phyloP scores from a whole-genome alignment of 2,888 invertebrate genomes.

The Morpho deidamia region DNA sequence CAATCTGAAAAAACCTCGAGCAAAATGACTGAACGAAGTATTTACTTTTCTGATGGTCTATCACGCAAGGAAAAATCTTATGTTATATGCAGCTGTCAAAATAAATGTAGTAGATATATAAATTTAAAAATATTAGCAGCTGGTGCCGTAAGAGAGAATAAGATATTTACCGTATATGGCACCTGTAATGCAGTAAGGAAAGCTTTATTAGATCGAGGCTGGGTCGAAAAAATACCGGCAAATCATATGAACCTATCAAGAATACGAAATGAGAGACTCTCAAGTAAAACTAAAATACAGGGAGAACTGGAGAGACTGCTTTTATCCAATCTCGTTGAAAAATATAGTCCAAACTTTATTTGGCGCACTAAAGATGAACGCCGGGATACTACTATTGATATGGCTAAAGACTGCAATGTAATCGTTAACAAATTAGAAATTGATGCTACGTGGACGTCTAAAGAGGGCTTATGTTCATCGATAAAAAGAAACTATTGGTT shows the following conservation, averaged over 20 bases:
- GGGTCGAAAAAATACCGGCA: constrained; percentile 83
- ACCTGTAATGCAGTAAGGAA: constrained; percentile 69
- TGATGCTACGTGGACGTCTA: constrained; percentile 61
- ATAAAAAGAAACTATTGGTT: constrained; percentile 82
- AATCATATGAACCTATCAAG: constrained; percentile 54
- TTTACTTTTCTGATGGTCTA: constrained; percentile 10
- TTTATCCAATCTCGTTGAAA: constrained; percentile 60
- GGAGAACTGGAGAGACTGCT: constrained; percentile 56
- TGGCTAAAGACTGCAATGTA: constrained; percentile 39
- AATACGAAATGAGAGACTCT: constrained; percentile 44
- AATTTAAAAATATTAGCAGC: constrained; percentile 63
- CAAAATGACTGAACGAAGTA: constrained; percentile 6
- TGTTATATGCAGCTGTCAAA: constrained; percentile 52
- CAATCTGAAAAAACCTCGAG: constrained; percentile 9
- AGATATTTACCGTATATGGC: constrained; percentile 78
- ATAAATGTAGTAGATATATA: constrained; percentile 41
- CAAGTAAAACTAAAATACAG: constrained; percentile 40
- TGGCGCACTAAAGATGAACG: constrained; percentile 51
- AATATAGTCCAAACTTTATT: constrained; percentile 52
- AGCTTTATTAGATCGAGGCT: constrained; percentile 81
- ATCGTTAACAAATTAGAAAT: constrained; percentile 56
- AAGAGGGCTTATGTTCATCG: constrained; percentile 71
- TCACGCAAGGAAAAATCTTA: constrained; percentile 54
- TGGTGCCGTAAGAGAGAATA: constrained; percentile 65
- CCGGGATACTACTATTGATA: constrained; percentile 37